Evolutionary conservation across 2,113 vertebrate genomes (phyloP).

Genomic region (Sialia sialis): DNA sequence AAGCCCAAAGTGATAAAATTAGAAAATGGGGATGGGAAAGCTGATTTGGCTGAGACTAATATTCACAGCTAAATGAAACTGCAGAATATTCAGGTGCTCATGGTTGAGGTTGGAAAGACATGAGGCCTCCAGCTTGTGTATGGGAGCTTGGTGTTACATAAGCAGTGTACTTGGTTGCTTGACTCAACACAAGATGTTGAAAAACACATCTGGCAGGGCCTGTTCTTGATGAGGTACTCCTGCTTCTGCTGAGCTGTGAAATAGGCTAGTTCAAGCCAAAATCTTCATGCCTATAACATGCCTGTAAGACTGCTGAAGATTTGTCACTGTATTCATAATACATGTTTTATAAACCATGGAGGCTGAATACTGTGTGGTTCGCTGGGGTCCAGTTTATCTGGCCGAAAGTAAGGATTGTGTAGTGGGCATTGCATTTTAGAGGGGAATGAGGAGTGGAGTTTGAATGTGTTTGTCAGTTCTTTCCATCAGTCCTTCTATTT

Average conservation of each 20-base stretch:
- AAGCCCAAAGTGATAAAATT: neutral
- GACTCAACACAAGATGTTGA: neutral
- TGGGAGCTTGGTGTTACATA: neutral
- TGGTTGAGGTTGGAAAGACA: neutral
- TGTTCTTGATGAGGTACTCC: neutral
- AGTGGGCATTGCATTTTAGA: neutral
- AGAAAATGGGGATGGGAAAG: neutral
- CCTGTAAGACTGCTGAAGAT: neutral
- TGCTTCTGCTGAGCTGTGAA: neutral
- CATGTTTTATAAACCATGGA: neutral
- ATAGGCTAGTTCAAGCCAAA: neutral
- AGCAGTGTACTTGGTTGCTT: neutral
- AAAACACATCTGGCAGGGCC: neutral
- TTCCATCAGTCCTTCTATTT: neutral
- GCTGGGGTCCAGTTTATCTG: neutral
- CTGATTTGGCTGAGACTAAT: neutral
- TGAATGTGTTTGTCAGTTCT: neutral
- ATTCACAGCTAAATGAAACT: neutral
- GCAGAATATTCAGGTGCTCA: neutral
- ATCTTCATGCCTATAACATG: neutral
- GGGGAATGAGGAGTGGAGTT: neutral
- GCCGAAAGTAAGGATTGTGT: neutral
- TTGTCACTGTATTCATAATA: neutral
- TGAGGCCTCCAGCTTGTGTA: neutral
- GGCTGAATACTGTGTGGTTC: neutral